Evolutionary conservation across 2,113 vertebrate genomes (phyloP).

Genomic region (Talpa occidentalis): DNA sequence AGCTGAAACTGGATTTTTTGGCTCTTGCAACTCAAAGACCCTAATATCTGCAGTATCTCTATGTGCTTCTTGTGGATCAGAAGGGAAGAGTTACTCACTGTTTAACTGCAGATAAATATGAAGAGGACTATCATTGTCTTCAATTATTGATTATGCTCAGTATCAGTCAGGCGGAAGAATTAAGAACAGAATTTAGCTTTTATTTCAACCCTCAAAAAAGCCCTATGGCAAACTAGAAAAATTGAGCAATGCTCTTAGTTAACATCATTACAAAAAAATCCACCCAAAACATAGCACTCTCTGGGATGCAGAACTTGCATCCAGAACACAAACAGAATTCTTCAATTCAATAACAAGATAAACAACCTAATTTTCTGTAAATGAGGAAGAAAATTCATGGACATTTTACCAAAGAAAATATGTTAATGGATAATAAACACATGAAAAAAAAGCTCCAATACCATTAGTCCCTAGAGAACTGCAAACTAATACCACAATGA

Average conservation of each 20-base stretch:
- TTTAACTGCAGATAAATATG: neutral
- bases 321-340: neutral
- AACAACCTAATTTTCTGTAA: conserved; percentile 7
- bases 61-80: neutral
- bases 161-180: neutral
- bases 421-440: neutral
- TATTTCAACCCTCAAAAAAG: conserved; percentile 7
- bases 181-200: neutral
- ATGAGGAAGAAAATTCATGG: neutral
- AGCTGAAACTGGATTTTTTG: neutral
- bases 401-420: conserved; percentile 15
- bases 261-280: neutral
- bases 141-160: neutral
- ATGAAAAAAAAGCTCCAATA: neutral
- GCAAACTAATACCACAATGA: neutral
- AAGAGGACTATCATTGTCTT: neutral
- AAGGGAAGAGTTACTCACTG: neutral
- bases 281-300: neutral
- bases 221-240: neutral
- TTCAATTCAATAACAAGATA: neutral
- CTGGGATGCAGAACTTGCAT: neutral
- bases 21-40: neutral
- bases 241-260: neutral
- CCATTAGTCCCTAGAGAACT: neutral
- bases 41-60: neutral